Evolutionary conservation across 2,113 vertebrate species (phyloP).

Genomic region (Piliocolobus tephrosceles): DNA sequence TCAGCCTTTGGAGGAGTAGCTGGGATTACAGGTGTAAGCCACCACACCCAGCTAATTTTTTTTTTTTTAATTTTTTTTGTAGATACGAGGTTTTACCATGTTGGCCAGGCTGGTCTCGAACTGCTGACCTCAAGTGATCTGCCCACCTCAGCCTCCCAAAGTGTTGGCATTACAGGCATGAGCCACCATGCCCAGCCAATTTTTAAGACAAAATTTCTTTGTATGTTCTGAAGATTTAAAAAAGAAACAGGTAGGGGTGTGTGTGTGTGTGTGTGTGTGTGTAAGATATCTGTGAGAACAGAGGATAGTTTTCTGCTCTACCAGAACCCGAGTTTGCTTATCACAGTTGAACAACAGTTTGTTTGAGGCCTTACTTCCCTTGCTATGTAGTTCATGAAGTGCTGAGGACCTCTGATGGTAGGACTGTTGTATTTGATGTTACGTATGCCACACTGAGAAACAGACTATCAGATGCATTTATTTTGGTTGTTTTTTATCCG

Average conservation of each 20-base stretch:
- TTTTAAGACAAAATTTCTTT: neutral
- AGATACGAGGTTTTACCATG: too few species aligned
- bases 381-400: slow-evolving; percentile 35
- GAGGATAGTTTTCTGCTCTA: neutral
- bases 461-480: fast-evolving
- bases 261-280: neutral
- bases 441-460: neutral
- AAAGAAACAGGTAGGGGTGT: neutral
- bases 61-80: too few species aligned
- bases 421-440: slow-evolving; percentile 21
- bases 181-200: neutral
- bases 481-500: neutral
- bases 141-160: too few species aligned
- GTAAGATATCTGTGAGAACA: neutral
- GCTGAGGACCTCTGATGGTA: slow-evolving; percentile 76
- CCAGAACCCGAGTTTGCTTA: neutral
- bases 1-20: too few species aligned
- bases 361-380: neutral
- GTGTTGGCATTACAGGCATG: too few species aligned
- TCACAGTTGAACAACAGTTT: neutral
- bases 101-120: too few species aligned
- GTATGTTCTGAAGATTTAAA: neutral
- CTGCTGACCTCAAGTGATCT: too few species aligned
- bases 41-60: too few species aligned
- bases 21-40: too few species aligned